Evolutionary conservation across 2,113 vertebrate genomes (phyloP).

Genomic region (Dicaeum eximium): DNA sequence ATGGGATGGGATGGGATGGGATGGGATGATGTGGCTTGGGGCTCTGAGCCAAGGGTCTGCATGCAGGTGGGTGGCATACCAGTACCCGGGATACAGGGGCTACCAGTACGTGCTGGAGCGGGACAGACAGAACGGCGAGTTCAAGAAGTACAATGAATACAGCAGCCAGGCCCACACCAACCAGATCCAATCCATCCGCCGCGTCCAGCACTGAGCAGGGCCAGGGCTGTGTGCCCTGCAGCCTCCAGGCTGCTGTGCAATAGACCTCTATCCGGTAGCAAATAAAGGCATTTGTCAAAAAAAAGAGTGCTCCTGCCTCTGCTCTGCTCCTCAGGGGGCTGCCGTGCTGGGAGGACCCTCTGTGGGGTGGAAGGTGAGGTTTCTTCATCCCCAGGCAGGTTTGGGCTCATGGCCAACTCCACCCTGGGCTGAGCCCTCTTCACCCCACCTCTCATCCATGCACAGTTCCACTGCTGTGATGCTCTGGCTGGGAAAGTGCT

Average conservation of each 20-base stretch:
- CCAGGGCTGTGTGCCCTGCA: neutral
- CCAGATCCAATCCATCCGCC: constrained; percentile 96
- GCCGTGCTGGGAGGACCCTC: neutral
- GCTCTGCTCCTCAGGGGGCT: neutral
- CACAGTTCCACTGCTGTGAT: neutral
- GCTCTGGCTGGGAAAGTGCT: neutral
- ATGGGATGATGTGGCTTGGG: neutral
- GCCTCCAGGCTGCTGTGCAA: constrained; percentile 39
- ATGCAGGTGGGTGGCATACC: constrained; percentile 93
- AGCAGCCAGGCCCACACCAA: constrained; percentile 94
- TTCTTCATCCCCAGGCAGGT: neutral
- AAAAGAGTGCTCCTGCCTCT: neutral
- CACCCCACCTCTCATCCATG: neutral
- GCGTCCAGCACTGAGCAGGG: constrained; percentile 87
- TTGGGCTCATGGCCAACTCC: neutral
- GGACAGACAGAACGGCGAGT: constrained; percentile 91
- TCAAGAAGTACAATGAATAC: constrained; percentile 90
- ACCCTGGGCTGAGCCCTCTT: neutral
- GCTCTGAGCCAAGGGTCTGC: neutral
- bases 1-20: neutral
- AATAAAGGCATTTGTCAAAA: constrained; percentile 73
- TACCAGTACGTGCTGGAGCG: constrained; percentile 95
- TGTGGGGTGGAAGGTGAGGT: neutral
- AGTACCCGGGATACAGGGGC: constrained; percentile 95
- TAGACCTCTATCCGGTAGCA: constrained; percentile 49